Conservation (phyloP, 2,797 vertebrate species). For the Eptatretus atami region DNA sequence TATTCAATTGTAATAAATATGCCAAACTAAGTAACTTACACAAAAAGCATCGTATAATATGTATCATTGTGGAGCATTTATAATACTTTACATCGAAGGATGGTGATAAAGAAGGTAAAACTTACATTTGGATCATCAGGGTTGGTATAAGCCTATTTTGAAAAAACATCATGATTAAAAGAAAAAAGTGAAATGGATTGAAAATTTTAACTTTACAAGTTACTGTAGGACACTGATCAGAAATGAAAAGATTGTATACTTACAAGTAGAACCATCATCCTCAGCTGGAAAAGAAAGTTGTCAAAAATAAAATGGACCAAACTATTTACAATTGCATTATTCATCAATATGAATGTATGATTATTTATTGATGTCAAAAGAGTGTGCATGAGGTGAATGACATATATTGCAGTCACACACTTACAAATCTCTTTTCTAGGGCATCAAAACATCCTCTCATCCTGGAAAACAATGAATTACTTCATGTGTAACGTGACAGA, state of each 20-base stretch:
- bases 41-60: too few species aligned
- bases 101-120: neutral
- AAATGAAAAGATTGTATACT: neutral
- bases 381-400: neutral
- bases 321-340: neutral
- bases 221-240: constrained; percentile 1
- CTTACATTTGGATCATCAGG: constrained; percentile 22
- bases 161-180: constrained; percentile 1
- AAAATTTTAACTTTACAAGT: neutral
- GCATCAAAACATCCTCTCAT: constrained; percentile 4
- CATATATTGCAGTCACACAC: neutral
- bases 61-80: too few species aligned
- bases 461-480: neutral
- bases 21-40: too few species aligned
- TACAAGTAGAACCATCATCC: constrained; percentile 1
- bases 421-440: constrained; percentile 2
- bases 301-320: constrained; percentile 9
- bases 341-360: too few species aligned
- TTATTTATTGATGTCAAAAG: too few species aligned
- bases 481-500: too few species aligned
- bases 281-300: neutral
- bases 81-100: too few species aligned
- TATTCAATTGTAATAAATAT: too few species aligned
- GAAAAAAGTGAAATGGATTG: too few species aligned
- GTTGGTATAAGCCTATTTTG: constrained; percentile 20